Conservation (phyloP, 2,797 vertebrate species). For the Nannoperca obscura region DNA sequence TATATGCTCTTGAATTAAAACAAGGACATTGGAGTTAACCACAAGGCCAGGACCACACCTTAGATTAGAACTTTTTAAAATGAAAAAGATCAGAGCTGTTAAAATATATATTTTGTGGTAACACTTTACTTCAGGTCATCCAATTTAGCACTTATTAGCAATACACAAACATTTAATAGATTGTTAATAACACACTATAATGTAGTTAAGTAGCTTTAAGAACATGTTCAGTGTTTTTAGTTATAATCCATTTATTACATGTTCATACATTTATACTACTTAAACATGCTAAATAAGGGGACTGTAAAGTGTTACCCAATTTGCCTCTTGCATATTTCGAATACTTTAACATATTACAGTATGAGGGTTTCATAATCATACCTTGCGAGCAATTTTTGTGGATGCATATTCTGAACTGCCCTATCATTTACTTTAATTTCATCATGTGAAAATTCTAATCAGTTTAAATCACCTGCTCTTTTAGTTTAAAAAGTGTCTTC, state of each 20-base stretch:
- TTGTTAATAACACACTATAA: not conserved
- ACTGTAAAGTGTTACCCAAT: not conserved
- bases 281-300: not conserved
- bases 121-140: too few relatives aligned
- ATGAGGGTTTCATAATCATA: not conserved
- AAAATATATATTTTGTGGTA: too few relatives aligned
- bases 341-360: not conserved
- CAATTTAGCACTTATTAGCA: not conserved
- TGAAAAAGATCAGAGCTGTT: too few relatives aligned
- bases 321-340: not conserved
- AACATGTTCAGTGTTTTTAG: not conserved
- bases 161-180: not conserved
- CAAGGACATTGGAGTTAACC: not conserved
- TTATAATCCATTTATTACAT: not conserved
- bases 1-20: not conserved
- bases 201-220: not conserved
- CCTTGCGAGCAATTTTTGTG: not conserved
- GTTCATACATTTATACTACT: not conserved
- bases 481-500: too few relatives aligned
- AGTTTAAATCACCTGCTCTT: not conserved
- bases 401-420: not conserved
- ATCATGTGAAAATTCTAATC: not conserved
- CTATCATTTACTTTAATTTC: not conserved
- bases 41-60: too few relatives aligned
- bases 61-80: too few relatives aligned